phyloP scores from a whole-genome alignment of 2,888 invertebrate genomes.

The Penaeus monodon region DNA sequence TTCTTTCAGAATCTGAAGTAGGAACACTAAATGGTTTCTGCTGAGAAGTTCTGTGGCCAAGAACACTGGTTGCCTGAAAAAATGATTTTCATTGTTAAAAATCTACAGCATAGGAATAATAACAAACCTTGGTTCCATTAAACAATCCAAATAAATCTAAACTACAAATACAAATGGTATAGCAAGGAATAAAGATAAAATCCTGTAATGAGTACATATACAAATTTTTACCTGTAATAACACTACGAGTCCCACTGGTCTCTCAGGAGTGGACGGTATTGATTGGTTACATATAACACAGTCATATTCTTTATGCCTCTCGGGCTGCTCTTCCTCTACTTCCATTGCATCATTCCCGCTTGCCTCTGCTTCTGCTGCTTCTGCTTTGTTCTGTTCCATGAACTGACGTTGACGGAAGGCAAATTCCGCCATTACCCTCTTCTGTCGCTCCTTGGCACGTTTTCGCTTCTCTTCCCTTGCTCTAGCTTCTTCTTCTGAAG shows the following conservation, averaged over 20 bases:
- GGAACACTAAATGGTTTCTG: slow-evolving; percentile 74
- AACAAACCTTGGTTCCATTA: no score
- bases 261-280: slow-evolving; percentile 84
- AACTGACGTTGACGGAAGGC: slow-evolving; percentile 91
- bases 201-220: not conserved
- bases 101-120: no score
- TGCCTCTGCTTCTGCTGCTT: slow-evolving; percentile 68
- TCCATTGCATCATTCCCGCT: slow-evolving; percentile 53
- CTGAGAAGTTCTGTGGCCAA: slow-evolving; percentile 80
- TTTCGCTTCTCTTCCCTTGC: slow-evolving; percentile 88
- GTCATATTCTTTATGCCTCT: slow-evolving; percentile 80
- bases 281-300: slow-evolving; percentile 96
- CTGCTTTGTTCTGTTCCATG: slow-evolving; percentile 81
- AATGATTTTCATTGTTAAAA: slow-evolving; percentile 1
- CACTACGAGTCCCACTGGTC: slow-evolving; percentile 90
- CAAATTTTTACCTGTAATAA: slow-evolving; percentile 74
- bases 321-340: slow-evolving; percentile 68
- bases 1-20: slow-evolving; percentile 77
- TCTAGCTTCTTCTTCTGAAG: slow-evolving; percentile 71
- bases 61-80: slow-evolving; percentile 84
- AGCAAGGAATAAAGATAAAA: not conserved
- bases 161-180: not conserved
- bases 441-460: slow-evolving; percentile 88
- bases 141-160: slow-evolving; percentile 14
- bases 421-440: slow-evolving; percentile 93